These are phyloP conservation scores for Pongo pygmaeus DNA, from an alignment of 2,113 vertebrate species.

Conservation along the genomic window DNA sequence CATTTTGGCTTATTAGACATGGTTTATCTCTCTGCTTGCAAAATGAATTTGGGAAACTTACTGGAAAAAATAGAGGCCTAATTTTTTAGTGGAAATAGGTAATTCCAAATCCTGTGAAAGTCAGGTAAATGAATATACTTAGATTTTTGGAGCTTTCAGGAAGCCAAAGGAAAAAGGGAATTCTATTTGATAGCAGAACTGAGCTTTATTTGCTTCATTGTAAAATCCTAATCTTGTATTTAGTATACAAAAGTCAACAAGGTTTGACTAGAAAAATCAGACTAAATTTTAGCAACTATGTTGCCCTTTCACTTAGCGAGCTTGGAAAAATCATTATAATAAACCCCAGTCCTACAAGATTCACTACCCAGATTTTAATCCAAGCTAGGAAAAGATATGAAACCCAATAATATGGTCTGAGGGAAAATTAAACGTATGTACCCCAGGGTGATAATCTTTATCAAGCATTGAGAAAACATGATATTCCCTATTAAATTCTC, in stretches of 20 bases:
- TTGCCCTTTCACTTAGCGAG: background rate
- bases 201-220: background rate
- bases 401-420: background rate
- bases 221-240: background rate
- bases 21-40: background rate
- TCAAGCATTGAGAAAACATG: background rate
- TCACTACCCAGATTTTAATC: background rate
- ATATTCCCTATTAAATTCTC: background rate
- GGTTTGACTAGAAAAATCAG: background rate
- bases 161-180: background rate
- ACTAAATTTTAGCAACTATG: background rate
- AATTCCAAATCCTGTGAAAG: background rate
- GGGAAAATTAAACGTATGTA: background rate
- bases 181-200: background rate
- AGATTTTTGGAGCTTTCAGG: background rate
- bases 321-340: background rate
- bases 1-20: background rate
- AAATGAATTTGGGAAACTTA: background rate
- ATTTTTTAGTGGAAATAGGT: conserved; percentile 22
- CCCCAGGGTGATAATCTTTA: background rate
- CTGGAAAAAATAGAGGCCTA: background rate
- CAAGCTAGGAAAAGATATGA: conserved; percentile 1
- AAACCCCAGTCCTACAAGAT: background rate
- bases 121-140: background rate
- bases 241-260: background rate